phyloP scores from a whole-genome alignment of 2,797 vertebrate species.

The Monodelphis domestica region DNA sequence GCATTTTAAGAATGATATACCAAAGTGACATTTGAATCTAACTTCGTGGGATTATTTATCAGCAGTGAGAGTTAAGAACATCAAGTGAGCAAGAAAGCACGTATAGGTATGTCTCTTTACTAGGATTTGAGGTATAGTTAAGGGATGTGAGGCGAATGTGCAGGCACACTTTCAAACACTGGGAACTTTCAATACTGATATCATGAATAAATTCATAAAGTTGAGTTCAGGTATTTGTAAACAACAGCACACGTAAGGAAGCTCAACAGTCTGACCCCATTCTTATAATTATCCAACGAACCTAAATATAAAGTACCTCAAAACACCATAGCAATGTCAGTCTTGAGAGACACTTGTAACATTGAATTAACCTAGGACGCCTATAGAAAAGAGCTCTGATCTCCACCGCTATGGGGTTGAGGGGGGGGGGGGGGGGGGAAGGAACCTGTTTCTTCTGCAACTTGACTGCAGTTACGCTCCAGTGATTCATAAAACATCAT shows the following conservation, averaged over 20 bases:
- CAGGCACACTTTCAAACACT: slow-evolving; percentile 7
- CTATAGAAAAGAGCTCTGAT: neutral
- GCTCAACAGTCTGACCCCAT: neutral
- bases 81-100: neutral
- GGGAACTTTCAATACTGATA: slow-evolving; percentile 15
- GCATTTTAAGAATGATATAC: slow-evolving; percentile 21
- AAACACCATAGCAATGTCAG: neutral
- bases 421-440: neutral
- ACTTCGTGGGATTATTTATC: slow-evolving; percentile 51
- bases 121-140: neutral
- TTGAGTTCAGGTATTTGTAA: slow-evolving; percentile 28
- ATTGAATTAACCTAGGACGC: neutral
- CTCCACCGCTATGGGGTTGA: neutral
- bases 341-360: neutral
- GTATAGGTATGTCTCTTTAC: slow-evolving; percentile 8
- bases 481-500: neutral
- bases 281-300: neutral
- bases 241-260: slow-evolving; percentile 10
- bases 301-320: neutral
- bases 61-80: neutral
- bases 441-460: neutral
- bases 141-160: neutral
- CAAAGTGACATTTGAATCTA: slow-evolving; percentile 54
- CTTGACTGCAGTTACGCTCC: slow-evolving; percentile 12
- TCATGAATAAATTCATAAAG: slow-evolving; percentile 34